phyloP scores from a whole-genome alignment of 2,888 invertebrate species.

The Lasioglossum figueresi region DNA sequence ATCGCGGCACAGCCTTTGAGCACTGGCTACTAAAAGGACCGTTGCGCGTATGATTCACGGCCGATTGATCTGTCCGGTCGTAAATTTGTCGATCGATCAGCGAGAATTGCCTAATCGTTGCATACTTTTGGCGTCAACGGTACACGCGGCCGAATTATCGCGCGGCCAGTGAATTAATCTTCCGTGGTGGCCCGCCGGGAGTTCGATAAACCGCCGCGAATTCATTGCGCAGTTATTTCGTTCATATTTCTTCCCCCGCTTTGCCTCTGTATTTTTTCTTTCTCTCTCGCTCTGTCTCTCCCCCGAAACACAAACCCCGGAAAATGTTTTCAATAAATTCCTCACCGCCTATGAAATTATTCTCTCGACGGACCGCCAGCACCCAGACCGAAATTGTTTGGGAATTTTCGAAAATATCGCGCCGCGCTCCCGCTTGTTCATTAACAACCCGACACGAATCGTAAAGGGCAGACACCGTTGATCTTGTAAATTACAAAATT shows the following conservation, averaged over 20 bases:
- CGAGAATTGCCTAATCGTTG: constrained; percentile 46
- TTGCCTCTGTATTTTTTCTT: neutral
- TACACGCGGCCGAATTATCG: constrained; percentile 46
- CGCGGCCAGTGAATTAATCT: constrained; percentile 46
- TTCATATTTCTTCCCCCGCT: constrained; percentile 30
- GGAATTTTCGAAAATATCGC: constrained; percentile 38
- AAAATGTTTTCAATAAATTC: constrained; percentile 54
- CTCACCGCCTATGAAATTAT: constrained; percentile 44
- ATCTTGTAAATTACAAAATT: constrained; percentile 13
- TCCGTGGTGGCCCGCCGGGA: constrained; percentile 9
- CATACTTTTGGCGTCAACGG: constrained; percentile 32
- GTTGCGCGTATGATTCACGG: constrained; percentile 49
- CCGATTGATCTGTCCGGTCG: constrained; percentile 46
- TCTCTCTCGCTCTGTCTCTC: neutral
- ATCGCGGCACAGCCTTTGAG: constrained; percentile 32
- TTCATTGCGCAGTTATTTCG: constrained; percentile 48
- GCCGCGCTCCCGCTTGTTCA: neutral
- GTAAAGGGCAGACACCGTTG: neutral
- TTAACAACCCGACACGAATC: neutral
- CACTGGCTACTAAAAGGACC: neutral
- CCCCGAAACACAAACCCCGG: constrained; percentile 4
- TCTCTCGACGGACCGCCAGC: neutral
- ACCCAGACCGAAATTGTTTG: constrained; percentile 33
- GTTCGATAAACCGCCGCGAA: constrained; percentile 53
- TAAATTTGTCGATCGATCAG: constrained; percentile 50